Evolutionary conservation across 2,888 invertebrate genomes (phyloP).

Genomic region (Siphlonurus alternatus): DNA sequence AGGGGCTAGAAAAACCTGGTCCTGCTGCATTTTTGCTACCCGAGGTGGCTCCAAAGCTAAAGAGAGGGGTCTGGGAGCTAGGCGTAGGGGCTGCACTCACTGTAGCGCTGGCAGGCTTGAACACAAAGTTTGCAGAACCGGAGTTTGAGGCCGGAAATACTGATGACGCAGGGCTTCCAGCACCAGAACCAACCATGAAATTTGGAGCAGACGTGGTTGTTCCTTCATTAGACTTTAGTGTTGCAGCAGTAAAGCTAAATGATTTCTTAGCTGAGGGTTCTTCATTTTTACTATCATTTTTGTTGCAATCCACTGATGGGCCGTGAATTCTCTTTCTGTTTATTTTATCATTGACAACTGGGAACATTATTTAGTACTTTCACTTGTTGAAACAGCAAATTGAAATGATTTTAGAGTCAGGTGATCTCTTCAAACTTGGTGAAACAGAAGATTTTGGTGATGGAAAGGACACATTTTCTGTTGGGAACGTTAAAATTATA

Average conservation of each 20-base stretch:
- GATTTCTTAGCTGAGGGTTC: not conserved
- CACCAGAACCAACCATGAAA: not conserved
- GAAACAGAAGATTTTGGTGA: not conserved
- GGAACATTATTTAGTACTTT: not conserved
- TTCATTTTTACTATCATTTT: no score
- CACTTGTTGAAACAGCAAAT: not conserved
- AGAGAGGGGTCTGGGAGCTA: not conserved
- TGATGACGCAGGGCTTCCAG: no score
- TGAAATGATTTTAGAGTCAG: not conserved
- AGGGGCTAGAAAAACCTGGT: not conserved
- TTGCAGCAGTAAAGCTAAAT: not conserved
- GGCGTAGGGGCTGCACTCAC: not conserved
- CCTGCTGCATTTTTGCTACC: not conserved
- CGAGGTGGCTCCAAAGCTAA: not conserved
- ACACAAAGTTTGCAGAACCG: not conserved
- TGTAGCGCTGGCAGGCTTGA: not conserved
- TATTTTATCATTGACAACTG: not conserved
- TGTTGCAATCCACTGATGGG: no score
- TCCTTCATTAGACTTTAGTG: not conserved
- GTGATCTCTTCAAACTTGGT: not conserved
- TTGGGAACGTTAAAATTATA: not conserved
- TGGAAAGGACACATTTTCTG: no score
- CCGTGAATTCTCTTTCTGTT: no score
- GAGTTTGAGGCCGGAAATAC: not conserved
- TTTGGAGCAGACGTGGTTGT: not conserved